These are phyloP conservation scores for Poicephalus gulielmi DNA, from an alignment of 2,113 vertebrate species.

Conservation along the genomic window DNA sequence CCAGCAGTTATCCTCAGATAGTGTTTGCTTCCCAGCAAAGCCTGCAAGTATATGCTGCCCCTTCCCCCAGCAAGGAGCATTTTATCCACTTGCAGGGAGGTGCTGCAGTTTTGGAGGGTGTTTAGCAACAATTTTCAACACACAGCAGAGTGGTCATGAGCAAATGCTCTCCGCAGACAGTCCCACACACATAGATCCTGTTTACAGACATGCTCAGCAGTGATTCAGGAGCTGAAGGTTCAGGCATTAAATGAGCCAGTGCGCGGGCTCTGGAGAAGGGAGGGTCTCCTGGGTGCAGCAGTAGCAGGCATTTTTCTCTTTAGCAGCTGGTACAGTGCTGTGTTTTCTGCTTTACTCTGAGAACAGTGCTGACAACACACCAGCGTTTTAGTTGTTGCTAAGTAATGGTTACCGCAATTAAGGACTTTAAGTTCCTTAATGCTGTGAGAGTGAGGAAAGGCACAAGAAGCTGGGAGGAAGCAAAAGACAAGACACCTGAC, in stretches of 20 bases:
- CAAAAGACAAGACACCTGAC: neutral
- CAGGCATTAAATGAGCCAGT: neutral
- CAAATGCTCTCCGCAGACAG: neutral
- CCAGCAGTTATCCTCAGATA: neutral
- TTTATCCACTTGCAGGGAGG: neutral
- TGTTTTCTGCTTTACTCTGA: neutral
- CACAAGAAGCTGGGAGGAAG: neutral
- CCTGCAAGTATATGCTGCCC: rapidly evolving
- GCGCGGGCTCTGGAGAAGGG: neutral
- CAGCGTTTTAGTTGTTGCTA: neutral
- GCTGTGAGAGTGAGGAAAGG: neutral
- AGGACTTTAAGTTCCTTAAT: neutral
- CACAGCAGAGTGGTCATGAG: rapidly evolving
- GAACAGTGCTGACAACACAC: neutral
- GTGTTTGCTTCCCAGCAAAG: neutral
- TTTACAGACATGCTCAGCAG: neutral
- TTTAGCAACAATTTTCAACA: rapidly evolving
- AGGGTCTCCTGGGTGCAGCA: neutral
- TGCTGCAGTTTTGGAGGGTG: rapidly evolving
- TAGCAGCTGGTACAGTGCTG: neutral
- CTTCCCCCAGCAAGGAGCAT: neutral
- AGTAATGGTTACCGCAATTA: neutral
- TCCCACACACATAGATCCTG: rapidly evolving
- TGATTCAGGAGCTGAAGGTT: neutral
- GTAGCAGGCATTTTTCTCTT: neutral